These are phyloP conservation scores for Cenopis cana DNA, from an alignment of 2,888 invertebrate genomes.

Conservation along the genomic window DNA sequence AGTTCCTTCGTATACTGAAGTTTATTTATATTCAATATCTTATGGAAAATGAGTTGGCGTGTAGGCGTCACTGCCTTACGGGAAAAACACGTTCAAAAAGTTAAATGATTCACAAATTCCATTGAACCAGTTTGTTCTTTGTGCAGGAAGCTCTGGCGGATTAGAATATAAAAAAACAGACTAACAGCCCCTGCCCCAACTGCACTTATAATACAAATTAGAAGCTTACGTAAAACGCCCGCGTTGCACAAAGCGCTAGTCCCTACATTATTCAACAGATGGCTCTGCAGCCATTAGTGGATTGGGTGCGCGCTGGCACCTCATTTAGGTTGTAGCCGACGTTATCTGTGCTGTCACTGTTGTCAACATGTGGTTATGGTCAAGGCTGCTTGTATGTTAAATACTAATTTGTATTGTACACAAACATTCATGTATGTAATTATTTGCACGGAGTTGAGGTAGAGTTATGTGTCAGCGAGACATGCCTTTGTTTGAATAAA, in stretches of 20 bases:
- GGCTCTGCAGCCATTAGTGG: conserved; percentile 40
- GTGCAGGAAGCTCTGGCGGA: not conserved
- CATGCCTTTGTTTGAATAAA: too few species aligned
- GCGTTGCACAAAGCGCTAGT: conserved; percentile 35
- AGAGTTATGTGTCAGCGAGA: too few species aligned
- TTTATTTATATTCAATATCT: too few species aligned
- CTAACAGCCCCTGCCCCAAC: not conserved
- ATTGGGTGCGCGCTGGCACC: conserved; percentile 34
- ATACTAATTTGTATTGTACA: not conserved
- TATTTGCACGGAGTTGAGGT: too few species aligned
- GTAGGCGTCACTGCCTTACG: too few species aligned
- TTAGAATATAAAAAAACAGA: not conserved
- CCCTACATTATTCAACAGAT: conserved; percentile 42
- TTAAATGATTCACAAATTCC: too few species aligned
- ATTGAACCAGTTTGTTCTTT: too few species aligned
- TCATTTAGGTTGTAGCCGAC: conserved; percentile 31
- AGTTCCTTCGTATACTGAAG: too few species aligned
- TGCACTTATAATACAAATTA: conserved; percentile 42
- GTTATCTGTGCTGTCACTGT: conserved; percentile 12
- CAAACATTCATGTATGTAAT: too few species aligned
- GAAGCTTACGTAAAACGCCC: conserved; percentile 34
- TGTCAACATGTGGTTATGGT: not conserved
- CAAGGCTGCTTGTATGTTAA: not conserved
- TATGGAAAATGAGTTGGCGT: too few species aligned
- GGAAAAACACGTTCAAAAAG: too few species aligned